Evolutionary conservation across 2,888 invertebrate species (phyloP).

Genomic region (Flexamia atlantica): DNA sequence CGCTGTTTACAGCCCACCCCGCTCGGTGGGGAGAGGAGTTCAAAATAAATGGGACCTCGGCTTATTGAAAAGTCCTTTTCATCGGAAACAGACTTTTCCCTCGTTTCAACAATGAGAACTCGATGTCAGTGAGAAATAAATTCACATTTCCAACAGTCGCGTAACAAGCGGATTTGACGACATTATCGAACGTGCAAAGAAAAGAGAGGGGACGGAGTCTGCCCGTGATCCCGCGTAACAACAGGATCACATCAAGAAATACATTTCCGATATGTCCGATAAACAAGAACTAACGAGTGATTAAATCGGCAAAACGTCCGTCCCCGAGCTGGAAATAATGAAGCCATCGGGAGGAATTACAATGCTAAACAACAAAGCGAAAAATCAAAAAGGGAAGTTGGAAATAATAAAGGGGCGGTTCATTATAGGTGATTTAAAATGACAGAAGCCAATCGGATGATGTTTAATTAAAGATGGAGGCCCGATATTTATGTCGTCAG

Average conservation of each 20-base stretch:
- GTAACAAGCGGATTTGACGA: slow-evolving; percentile 39
- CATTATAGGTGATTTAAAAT: slow-evolving; percentile 65
- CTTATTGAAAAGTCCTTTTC: slow-evolving; percentile 4
- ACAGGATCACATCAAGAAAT: slow-evolving; percentile 52
- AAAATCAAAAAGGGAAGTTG: slow-evolving; percentile 53
- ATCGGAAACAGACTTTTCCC: neutral
- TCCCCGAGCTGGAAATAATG: slow-evolving; percentile 50
- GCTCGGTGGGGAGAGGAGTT: neutral
- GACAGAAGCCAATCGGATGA: slow-evolving; percentile 63
- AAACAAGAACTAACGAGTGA: slow-evolving; percentile 59
- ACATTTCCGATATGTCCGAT: slow-evolving; percentile 58
- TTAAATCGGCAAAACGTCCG: slow-evolving; percentile 56
- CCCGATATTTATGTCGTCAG: slow-evolving; percentile 62
- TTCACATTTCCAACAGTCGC: slow-evolving; percentile 20
- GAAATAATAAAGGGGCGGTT: slow-evolving; percentile 61
- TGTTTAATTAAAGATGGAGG: slow-evolving; percentile 64
- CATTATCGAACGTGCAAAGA: slow-evolving; percentile 2
- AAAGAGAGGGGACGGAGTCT: neutral
- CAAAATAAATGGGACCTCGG: neutral
- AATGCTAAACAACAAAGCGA: slow-evolving; percentile 56
- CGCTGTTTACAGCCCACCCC: too few species aligned
- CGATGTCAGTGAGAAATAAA: slow-evolving; percentile 33
- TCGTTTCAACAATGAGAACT: slow-evolving; percentile 18
- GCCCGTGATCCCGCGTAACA: slow-evolving; percentile 30
- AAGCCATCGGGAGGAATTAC: slow-evolving; percentile 53